Base-by-base conservation (phyloP, 2,888 invertebrate species). In the Busseola fusca region DNA sequence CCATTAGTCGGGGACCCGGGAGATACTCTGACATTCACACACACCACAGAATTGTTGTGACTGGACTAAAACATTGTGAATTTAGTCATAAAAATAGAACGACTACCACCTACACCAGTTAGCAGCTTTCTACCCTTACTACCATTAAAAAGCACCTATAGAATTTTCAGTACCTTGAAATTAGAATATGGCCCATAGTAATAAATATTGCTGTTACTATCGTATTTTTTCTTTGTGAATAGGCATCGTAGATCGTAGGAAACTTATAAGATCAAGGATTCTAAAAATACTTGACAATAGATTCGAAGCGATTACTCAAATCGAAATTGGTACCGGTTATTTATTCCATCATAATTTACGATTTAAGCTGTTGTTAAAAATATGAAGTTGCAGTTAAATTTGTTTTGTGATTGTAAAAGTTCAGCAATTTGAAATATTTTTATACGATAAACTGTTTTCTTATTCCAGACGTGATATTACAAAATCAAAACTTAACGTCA, bases 381-480 rank as follows among this genome's bases (percentile, higher is more conserved):
- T 59, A 42, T 21, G 25, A 34, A 48, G 34, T 21, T 21, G 21
- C 21, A 9, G 16, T 12, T 45, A 6, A 1, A 14, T 6, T 14
- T 9, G 21, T 48, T 21, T 10, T 9, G 0, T 14, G 65, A 65
- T 64, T 12, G 25, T 57, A 21, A 18, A 21, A 21, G 5, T 12
- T 30, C 12, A 57, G 5, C 12, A 56, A 56, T 30, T 56, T 3
- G 4, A 10, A 27, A 18, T 27, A 18, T n/a, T n/a, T n/a, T 5
- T 27, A 18, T 4, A 42, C 18, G 10, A 7, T 6, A 37, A 14
- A 56, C 1, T 30, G 6, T 34, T 62, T 69, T 63, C n/a, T n/a
- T 65, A 7, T 87, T 83, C 6, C 80, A 90, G 91, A 30, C 83
- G 85, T 34, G 84, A 84, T 40, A 16, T 52, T 14, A n/a, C 21